Conservation (phyloP, 2,113 vertebrate genomes). For the Cyprinodon tularosa region DNA sequence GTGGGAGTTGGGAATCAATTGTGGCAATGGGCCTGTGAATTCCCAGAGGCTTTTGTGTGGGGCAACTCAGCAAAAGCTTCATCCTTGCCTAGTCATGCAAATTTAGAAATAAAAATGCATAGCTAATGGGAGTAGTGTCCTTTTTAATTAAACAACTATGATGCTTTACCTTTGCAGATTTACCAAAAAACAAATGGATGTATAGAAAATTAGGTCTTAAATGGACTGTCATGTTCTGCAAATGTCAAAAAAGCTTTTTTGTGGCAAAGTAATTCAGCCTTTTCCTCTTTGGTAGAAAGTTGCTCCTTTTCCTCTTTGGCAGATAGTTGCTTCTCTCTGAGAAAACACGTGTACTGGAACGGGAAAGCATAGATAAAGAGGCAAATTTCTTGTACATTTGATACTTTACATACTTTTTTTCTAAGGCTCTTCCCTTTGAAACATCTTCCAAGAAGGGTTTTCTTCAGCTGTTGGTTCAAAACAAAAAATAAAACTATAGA, state of each 20-base stretch:
- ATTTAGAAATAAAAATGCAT: slow-evolving; percentile 66
- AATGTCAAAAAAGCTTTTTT: slow-evolving; percentile 4
- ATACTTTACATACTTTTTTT: slow-evolving; percentile 70
- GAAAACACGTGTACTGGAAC: slow-evolving; percentile 65
- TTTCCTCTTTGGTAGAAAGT: slow-evolving; percentile 71
- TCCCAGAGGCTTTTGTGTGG: slow-evolving; percentile 73
- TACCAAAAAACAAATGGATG: slow-evolving; percentile 22
- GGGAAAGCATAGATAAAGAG: slow-evolving; percentile 54
- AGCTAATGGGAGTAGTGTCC: slow-evolving; percentile 50
- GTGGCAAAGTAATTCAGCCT: slow-evolving; percentile 64
- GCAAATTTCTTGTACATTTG: slow-evolving; percentile 65
- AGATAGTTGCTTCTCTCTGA: slow-evolving; percentile 72
- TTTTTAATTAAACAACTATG: slow-evolving; percentile 69
- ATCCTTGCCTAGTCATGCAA: slow-evolving; percentile 74
- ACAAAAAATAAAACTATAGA: neutral
- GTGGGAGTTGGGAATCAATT: slow-evolving; percentile 45
- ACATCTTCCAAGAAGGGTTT: slow-evolving; percentile 11
- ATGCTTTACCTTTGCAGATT: slow-evolving; percentile 37
- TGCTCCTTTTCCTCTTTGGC: slow-evolving; percentile 68
- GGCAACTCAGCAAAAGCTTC: slow-evolving; percentile 71
- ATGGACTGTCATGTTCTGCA: neutral
- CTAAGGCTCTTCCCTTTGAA: slow-evolving; percentile 8
- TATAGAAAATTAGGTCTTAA: slow-evolving; percentile 12
- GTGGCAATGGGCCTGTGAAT: slow-evolving; percentile 67
- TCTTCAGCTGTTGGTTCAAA: slow-evolving; percentile 9